Evolutionary conservation across 1,140 invertebrate genomes (phyloP), one percentile per base, ranked within the genome.

Genomic region (Calliphora vicina): DNA sequence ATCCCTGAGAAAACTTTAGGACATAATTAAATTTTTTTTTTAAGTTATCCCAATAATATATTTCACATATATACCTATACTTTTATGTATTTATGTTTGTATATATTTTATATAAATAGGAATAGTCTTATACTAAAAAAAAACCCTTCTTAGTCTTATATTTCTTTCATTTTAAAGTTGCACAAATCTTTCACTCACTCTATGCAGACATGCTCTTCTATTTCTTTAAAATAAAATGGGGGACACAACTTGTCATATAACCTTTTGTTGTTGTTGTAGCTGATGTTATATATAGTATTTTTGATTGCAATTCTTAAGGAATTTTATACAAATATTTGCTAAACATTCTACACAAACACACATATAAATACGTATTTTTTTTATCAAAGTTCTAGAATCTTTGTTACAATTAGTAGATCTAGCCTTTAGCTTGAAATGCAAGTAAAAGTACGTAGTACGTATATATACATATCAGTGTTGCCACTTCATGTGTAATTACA

Each of bases 361-460:
- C 17, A 50, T 12, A 50, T 50, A 67, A 67, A 67, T 20, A 67
- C 4, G 61, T 23, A 67, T 4, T 23, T 20, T 67, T 23, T 17
- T 67, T 67, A 67, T 67, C 61, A 67, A 67, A 67, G 61, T 67
- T 20, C 61, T 23, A 23, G 61, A 67, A 67, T 67, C 61, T 67
- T 67, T 67, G n/a, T 23, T 67, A 67, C 61, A 67, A 67, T 67
- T 67, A 67, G 61, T 67, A 23, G 61, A 25, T 67, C 61, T 67
- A 67, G 45, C 45, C 45, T 50, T 50, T 50, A 50, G 45, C 45
- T 50, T 50, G 17, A 50, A 50, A 50, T 67, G 61, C n/a, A 67
- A 67, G 61, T 23, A 67, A 67, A 50, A 50, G 45, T 50, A 50
- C 12, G 45, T 50, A 50, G n/a, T n/a, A n/a, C n/a, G n/a, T n/a